Base-by-base conservation (phyloP, 2,888 invertebrate species). In the Rotaria sp. region DNA sequence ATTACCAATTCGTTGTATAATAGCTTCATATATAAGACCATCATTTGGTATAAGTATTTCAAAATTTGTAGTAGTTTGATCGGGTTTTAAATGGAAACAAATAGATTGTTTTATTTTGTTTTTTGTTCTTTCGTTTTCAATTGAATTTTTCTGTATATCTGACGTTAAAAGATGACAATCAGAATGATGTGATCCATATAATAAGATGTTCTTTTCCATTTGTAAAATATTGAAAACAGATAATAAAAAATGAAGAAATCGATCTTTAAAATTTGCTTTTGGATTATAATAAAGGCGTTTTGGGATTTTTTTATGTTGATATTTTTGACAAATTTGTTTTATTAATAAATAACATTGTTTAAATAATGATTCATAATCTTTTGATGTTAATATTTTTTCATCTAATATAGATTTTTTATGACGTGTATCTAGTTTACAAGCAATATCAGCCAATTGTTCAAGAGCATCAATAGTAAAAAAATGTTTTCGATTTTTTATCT, bases 341-440 rank as follows among this genome's bases (percentile, higher is more conserved):
- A 67, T 67, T 18, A 67, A 35, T 67, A 21, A 35, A 67, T 67
- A 21, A 35, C 67, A 67, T 67, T 67, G 67, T 67, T 67, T 0
- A 3, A 38, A 38, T 35, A 67, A 26, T 35, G 21, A 8, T 35
- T 30, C 30, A 21, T 67, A 67, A 35, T n/a, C 15, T 30, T 67
- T 35, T 21, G 18, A 35, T 67, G 67, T 35, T 67, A 35, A 67
- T 5, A 15, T 35, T 35, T 30, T 35, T 38, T 67, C 35, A 67
- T 67, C 38, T 21, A 67, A 18, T 67, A 67, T 2, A 35, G 67
- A 35, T 67, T 35, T 15, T 38, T 8, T 30, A 7, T 80, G 80
- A 45, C 80, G 80, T 8, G 24, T 45, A 80, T 80, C 80, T 10
- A 80, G n/a, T n/a, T 80, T 41, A 80, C 80, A 80, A 26, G 80